Conservation (phyloP, 2,888 invertebrate species). For the Pachymerium ferrugineum region DNA sequence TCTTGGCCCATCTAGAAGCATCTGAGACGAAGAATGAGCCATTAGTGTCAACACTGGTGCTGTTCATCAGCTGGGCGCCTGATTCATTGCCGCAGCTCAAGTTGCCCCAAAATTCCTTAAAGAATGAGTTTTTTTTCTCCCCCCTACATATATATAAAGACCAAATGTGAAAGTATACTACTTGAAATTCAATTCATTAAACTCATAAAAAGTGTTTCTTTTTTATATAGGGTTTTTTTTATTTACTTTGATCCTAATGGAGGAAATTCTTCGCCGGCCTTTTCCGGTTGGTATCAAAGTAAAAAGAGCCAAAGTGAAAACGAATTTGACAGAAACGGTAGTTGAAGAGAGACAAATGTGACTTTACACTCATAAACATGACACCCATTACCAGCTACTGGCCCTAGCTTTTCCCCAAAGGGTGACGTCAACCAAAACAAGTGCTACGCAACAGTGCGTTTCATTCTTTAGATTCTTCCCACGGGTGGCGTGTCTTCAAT, state of each 20-base stretch:
- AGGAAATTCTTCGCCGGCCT: not conserved
- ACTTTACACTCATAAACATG: slow-evolving; percentile 11
- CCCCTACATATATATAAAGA: too few relatives aligned
- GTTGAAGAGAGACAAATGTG: slow-evolving; percentile 3
- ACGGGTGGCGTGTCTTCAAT: slow-evolving; percentile 14
- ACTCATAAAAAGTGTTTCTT: not conserved
- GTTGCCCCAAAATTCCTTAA: not conserved
- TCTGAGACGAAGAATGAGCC: slow-evolving; percentile 11
- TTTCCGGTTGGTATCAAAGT: slow-evolving; percentile 12
- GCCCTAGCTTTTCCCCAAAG: slow-evolving; percentile 8
- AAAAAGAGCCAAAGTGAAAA: slow-evolving; percentile 9
- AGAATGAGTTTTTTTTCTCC: too few relatives aligned
- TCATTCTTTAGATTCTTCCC: not conserved
- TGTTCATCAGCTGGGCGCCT: not conserved
- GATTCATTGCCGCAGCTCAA: not conserved
- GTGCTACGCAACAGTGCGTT: slow-evolving; percentile 4
- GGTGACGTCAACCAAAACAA: slow-evolving; percentile 24
- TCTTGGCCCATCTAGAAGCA: slow-evolving; percentile 5
- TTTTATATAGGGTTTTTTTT: too few relatives aligned
- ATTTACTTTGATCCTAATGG: not conserved
- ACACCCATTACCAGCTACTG: not conserved
- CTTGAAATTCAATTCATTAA: not conserved
- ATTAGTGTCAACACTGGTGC: slow-evolving; percentile 22
- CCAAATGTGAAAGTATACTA: not conserved
- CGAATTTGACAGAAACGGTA: slow-evolving; percentile 21